phyloP scores from a whole-genome alignment of 2,797 vertebrate species.

The Rhabdomys pumilio region DNA sequence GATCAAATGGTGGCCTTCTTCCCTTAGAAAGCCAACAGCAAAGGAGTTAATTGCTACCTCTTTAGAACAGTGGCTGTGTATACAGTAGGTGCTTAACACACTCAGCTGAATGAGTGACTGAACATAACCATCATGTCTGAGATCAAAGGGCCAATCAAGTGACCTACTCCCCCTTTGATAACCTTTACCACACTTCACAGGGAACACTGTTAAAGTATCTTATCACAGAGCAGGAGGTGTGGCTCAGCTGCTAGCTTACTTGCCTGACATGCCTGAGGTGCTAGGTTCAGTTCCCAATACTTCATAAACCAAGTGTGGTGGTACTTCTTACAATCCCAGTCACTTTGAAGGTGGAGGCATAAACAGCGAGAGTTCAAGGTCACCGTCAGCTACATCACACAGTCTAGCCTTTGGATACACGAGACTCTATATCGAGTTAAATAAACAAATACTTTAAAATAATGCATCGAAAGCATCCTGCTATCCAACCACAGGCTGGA shows the following conservation, averaged over 20 bases:
- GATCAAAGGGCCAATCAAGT: background rate
- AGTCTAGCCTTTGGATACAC: background rate
- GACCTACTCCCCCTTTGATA: background rate
- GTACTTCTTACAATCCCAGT: background rate
- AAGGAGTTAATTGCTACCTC: background rate
- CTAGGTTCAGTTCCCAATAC: no score
- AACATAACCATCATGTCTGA: background rate
- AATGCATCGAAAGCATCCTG: background rate
- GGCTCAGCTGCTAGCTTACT: background rate
- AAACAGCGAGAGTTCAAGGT: no score
- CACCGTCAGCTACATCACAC: background rate
- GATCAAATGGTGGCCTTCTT: background rate
- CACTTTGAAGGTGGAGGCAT: background rate
- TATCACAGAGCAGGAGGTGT: no score
- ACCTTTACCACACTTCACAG: accelerated
- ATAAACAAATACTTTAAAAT: background rate
- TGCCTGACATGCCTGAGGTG: background rate
- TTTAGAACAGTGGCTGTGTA: background rate
- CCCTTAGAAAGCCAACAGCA: background rate
- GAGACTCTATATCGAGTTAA: background rate
- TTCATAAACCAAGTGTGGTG: no score
- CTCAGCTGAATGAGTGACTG: background rate
- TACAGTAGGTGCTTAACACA: background rate
- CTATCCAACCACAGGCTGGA: background rate
- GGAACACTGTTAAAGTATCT: accelerated